Percentiles rank a stretch among this genome's conserved stretches.
phyloP scores from a whole-genome alignment of 2,888 invertebrate genomes.

The Agonopterix heracliana region DNA sequence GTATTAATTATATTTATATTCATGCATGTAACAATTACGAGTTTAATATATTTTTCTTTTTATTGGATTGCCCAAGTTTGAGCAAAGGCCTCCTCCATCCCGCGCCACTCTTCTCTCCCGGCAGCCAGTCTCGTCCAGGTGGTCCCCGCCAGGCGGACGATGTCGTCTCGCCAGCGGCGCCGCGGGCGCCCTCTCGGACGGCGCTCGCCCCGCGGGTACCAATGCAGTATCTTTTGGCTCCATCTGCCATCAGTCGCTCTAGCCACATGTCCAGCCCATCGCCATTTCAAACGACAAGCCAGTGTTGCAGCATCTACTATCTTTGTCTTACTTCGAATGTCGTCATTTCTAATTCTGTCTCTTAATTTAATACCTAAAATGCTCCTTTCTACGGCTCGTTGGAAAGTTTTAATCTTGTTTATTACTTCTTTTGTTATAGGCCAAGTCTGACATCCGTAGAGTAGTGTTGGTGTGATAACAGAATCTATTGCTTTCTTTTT shows the following conservation, averaged over 20 bases:
- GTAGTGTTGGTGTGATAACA: constrained; percentile 9
- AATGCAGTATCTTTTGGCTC: constrained; percentile 2
- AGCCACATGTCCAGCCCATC: constrained; percentile 9
- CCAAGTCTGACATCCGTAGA: constrained; percentile 15
- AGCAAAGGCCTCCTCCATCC: constrained; percentile 17
- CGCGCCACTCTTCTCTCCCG: constrained; percentile 9
- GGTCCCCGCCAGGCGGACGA: constrained; percentile 4
- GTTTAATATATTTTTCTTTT: too few relatives aligned
- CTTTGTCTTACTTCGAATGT: constrained; percentile 1
- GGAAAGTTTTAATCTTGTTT: constrained; percentile 3
- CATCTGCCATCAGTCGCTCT: constrained; percentile 4
- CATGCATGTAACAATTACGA: too few relatives aligned
- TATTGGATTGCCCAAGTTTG: constrained; percentile 5
- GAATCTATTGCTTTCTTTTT: constrained; percentile 9
- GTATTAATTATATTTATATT: too few relatives aligned
- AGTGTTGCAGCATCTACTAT: not conserved
- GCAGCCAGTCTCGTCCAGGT: constrained; percentile 6
- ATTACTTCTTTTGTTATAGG: constrained; percentile 3
- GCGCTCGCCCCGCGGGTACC: constrained; percentile 2
- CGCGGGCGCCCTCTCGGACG: constrained; percentile 8
- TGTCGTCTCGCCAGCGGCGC: constrained; percentile 10
- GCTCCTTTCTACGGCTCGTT: constrained; percentile 12
- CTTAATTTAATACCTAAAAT: not conserved
- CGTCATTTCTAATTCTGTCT: constrained; percentile 4
- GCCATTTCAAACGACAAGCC: constrained; percentile 10